Base-by-base conservation (phyloP, 1,140 invertebrate species). In the Octopus bimaculoides region DNA sequence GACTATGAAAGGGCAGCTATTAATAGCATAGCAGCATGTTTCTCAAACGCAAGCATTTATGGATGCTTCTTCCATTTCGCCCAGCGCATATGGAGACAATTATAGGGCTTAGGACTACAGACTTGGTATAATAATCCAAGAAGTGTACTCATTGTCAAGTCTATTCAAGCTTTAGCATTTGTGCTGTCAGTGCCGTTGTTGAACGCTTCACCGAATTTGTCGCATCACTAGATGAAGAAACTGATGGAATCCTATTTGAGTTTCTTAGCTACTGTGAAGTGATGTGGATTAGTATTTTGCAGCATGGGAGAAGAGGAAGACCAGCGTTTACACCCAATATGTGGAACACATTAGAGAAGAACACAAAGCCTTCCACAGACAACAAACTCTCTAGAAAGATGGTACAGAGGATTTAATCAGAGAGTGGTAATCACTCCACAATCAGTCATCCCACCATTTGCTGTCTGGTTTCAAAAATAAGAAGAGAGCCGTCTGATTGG, bases 1-100 rank as follows among this genome's bases (percentile, higher is more conserved):
- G 10, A 74, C 73, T 74, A 74, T 74, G 73, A 74, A 74, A 74
- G 20, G 41, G 4, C 41, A 20, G 73, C 73, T 74, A 10, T 74
- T 74, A 74, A 74, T 74, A 74, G 73, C 73, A 74, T 26, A 10
- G 20, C 73, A 4, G 73, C 73, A 74, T 74, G 73, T 74, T 74
- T 74, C 41, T 20, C 73, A 74, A 74, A 74, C 73, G 20, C 10
- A 74, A 74, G 20, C 20, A 74, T 74, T 74, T 26, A 74, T 74
- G 73, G 73, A 14, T 9, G 9, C 26, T 74, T 74, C 2, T 74
- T 74, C 73, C 17, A 74, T 74, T 74, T 74, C 20, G 8, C 10
- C 10, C 73, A 74, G 73, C 9, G 73, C 20, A 14, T 74, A 20
- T 74, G 73, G 73, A 74, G 73, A 74, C 10, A 74, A 74, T 14